Evolutionary conservation across 2,797 vertebrate genomes (phyloP).

Genomic region (Borostomias antarcticus): DNA sequence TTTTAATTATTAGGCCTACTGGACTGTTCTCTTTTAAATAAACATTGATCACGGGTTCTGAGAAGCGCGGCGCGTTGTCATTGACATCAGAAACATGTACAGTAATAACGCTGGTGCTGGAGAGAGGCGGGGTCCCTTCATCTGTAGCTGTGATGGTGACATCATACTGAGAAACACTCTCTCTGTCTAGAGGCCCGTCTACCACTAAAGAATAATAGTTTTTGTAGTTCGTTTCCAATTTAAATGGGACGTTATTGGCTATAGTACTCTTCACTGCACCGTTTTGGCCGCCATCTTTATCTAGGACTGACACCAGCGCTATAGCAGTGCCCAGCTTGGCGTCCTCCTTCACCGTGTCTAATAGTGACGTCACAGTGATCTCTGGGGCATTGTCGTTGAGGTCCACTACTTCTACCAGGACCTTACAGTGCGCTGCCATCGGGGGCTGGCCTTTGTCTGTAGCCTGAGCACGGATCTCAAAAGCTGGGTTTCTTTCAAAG

Average conservation of each 20-base stretch:
- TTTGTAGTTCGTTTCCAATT: conserved; percentile 51
- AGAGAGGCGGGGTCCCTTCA: conserved; percentile 77
- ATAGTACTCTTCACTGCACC: conserved; percentile 68
- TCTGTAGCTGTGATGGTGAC: conserved; percentile 79
- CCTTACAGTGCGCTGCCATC: conserved; percentile 70
- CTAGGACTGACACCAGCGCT: conserved; percentile 70
- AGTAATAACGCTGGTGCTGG: conserved; percentile 73
- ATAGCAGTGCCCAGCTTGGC: conserved; percentile 68
- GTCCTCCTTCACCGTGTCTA: conserved; percentile 69
- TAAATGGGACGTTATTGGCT: conserved; percentile 37
- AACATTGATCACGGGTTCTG: conserved; percentile 71
- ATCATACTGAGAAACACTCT: conserved; percentile 76
- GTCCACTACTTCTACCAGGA: conserved; percentile 76
- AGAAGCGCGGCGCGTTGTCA: conserved; percentile 80
- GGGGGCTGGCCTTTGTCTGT: conserved; percentile 70
- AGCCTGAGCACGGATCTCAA: conserved; percentile 67
- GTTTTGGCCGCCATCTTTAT: conserved; percentile 74
- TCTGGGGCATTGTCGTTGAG: conserved; percentile 79
- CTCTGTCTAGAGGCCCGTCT: conserved; percentile 77
- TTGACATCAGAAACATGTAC: conserved; percentile 81
- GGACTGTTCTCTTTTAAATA: conserved; percentile 82
- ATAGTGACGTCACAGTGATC: conserved; percentile 67
- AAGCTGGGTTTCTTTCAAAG: conserved; percentile 63
- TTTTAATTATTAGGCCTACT: conserved; percentile 71
- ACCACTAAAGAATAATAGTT: conserved; percentile 82